Evolutionary conservation across 2,797 vertebrate genomes (phyloP), one percentile per base, ranked within the genome.

Genomic region (Prionace glauca): DNA sequence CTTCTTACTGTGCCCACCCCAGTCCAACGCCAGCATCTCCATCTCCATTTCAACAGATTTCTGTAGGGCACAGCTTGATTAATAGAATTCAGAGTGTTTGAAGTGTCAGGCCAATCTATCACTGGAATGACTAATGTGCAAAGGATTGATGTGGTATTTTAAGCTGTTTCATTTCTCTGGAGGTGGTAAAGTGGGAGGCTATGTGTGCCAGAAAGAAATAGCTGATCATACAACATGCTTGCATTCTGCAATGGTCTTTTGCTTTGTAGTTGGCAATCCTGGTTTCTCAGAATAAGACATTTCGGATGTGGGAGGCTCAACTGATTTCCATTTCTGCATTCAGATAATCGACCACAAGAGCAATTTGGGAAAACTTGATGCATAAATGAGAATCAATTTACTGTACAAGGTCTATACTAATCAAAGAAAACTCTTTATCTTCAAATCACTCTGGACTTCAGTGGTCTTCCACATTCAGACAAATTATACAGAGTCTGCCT

Each of bases 311-410:
- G 18, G 22, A 41, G n/a, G 36, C 22, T 22, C n/a, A 69, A 69
- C 65, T 69, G 90, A 18, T 62, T 41, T 92, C 62, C 7, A 92
- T n/a, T 41, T 41, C 20, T 92, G 62, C n/a, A 92, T 67, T 92
- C n/a, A 92, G 32, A 67, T 69, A 92, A 69, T 92, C 20, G 20
- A 92, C 90, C 90, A 92, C 90, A 92, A 69, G 18, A 41, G 20
- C n/a, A 67, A 67, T 92, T 24, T 69, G n/a, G 65, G n/a, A 69
- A 41, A 67, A 69, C 11, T 12, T 69, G 62, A 41, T 92, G n/a
- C 90, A 69, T 92, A n/a, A 92, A 41, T 69, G 90, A 41, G 90
- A 69, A 69, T 92, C n/a, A 36, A 92, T 7, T 92, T 92, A 69
- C 18, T 12, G 36, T 24, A 69, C 9, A 92, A 92, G 29, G 22